Base-by-base conservation (phyloP, 2,797 vertebrate genomes). In the Apogon talboti region DNA sequence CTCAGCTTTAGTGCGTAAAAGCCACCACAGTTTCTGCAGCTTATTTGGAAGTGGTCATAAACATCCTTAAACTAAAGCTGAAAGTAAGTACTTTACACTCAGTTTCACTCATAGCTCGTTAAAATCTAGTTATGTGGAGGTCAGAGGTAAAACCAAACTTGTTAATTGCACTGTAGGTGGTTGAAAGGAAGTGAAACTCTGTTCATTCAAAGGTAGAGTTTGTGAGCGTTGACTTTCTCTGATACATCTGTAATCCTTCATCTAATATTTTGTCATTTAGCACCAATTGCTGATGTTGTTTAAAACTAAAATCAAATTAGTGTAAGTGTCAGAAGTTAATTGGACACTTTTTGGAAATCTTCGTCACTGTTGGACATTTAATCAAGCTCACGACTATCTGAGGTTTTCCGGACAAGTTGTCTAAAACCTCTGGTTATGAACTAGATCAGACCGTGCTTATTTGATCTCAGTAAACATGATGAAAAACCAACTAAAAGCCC, bases 381-480 rank as follows among this genome's bases (percentile, higher is more conserved):
- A 11, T 46, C 18, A 51, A 12, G 12, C 15, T 7, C 2, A n/a
- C 4, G 8, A 19, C 16, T 61, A 28, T 1, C 38, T 24, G 0
- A 46, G n/a, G 21, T 15, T 33, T 2, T 33, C 0, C 15, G 28
- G 37, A 16, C 42, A 11, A 3, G 43, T 10, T 12, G 14, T 16
- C 37, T 52, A 6, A 28, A 28, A 28, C 24, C 24, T 28, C 24
- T 28, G 24, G 4, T 24, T 37, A 1, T 52, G 2, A 60, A 51
- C 15, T 40, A 57, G 12, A 62, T 10, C 49, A 37, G 6, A 64
- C 18, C 6, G 4, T 0, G 41, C 10, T 41, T 16, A 15, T 24
- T 0, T n/a, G 47, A 69, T 52, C 43, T 77, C 46, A 24, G 65
- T 66, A 71, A 83, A 79, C 33, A 33, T 55, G 59, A 56, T 35